Evolutionary conservation across 1,140 invertebrate genomes (phyloP).

Genomic region (Diprion similis): DNA sequence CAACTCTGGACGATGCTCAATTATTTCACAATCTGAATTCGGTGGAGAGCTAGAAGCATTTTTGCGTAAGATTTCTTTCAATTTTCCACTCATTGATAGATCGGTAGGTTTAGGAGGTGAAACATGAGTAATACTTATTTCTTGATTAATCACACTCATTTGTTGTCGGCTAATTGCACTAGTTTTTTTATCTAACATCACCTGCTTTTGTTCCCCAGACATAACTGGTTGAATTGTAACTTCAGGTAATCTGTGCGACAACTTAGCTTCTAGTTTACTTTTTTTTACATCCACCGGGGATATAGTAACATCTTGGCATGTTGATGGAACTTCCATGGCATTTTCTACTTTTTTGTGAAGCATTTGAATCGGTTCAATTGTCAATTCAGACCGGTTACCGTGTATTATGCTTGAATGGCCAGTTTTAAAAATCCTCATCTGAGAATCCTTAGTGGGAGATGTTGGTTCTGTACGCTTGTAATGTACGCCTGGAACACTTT

Average conservation of each 20-base stretch:
- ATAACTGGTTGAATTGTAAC: conserved; percentile 54
- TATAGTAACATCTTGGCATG: conserved; percentile 53
- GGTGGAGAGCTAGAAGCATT: conserved; percentile 37
- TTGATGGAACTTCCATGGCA: conserved; percentile 34
- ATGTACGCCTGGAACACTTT: conserved; percentile 17
- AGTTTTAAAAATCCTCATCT: conserved; percentile 39
- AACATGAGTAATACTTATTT: conserved; percentile 57
- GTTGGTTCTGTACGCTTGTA: conserved; percentile 28
- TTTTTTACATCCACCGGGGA: conserved; percentile 53
- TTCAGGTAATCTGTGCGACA: conserved; percentile 53
- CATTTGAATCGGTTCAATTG: conserved; percentile 45
- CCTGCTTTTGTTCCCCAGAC: conserved; percentile 37
- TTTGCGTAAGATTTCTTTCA: conserved; percentile 45
- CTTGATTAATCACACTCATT: conserved; percentile 57
- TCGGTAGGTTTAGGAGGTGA: conserved; percentile 27
- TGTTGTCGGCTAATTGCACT: conserved; percentile 52
- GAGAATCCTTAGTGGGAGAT: conserved; percentile 28
- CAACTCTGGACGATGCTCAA: conserved; percentile 55
- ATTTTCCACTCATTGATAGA: conserved; percentile 42
- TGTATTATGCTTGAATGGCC: conserved; percentile 33
- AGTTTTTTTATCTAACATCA: conserved; percentile 48
- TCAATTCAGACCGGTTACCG: conserved; percentile 41
- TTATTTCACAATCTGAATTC: conserved; percentile 55
- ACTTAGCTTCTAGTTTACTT: conserved; percentile 49
- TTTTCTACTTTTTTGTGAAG: conserved; percentile 34